phyloP scores from a whole-genome alignment of 1,140 invertebrate species.

The Drosophila mauritiana region DNA sequence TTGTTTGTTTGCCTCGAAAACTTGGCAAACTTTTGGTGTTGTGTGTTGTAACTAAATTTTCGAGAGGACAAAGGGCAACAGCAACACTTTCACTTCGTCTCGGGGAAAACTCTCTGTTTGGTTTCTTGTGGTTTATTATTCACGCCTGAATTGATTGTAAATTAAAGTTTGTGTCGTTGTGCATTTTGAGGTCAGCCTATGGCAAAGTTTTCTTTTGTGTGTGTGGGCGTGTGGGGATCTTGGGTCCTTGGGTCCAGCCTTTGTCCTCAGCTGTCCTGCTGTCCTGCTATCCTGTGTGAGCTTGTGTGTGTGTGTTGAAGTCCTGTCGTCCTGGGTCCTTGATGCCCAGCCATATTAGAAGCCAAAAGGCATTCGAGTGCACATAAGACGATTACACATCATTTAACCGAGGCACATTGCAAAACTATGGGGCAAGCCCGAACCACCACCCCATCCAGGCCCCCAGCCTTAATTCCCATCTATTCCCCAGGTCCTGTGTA shows the following conservation, averaged over 20 bases:
- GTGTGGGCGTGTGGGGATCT: slow-evolving; percentile 36
- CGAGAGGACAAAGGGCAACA: slow-evolving; percentile 48
- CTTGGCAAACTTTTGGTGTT: slow-evolving; percentile 76
- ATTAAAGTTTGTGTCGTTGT: slow-evolving; percentile 78
- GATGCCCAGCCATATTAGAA: slow-evolving; percentile 71
- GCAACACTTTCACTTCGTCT: slow-evolving; percentile 76
- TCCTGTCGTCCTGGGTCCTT: slow-evolving; percentile 14
- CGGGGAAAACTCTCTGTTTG: slow-evolving; percentile 62
- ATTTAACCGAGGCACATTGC: slow-evolving; percentile 82
- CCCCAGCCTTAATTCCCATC: neutral
- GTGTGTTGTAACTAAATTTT: slow-evolving; percentile 81
- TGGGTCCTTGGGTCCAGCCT: slow-evolving; percentile 30
- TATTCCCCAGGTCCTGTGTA: slow-evolving; percentile 26
- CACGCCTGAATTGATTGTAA: slow-evolving; percentile 85
- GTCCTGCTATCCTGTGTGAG: slow-evolving; percentile 2
- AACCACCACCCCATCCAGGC: neutral
- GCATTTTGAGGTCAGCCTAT: slow-evolving; percentile 83
- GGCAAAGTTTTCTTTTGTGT: slow-evolving; percentile 80
- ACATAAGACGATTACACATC: slow-evolving; percentile 85
- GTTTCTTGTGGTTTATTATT: slow-evolving; percentile 85
- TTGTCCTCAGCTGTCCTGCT: slow-evolving; percentile 7
- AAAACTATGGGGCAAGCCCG: slow-evolving; percentile 58
- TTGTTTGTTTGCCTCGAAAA: slow-evolving; percentile 61
- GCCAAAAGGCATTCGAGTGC: slow-evolving; percentile 84
- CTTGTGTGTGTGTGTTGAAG: neutral